A percentile compares a stretch with the other conserved stretches of the same genome.
Conservation (phyloP, 2,113 vertebrate genomes). For the Aix galericulata region DNA sequence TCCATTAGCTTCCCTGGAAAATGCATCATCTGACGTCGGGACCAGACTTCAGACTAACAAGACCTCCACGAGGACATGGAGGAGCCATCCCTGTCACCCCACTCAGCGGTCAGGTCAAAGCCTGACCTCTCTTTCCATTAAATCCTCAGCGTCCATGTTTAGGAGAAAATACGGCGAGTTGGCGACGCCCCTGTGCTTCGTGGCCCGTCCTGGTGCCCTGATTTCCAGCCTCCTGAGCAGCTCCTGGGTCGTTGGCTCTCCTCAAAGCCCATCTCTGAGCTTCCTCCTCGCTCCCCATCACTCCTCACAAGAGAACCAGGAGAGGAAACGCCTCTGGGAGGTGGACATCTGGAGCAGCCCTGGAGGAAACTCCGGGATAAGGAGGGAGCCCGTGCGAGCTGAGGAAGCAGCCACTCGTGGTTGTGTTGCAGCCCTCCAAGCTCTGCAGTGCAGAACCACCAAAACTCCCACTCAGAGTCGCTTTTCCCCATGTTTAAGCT, state of each 20-base stretch:
- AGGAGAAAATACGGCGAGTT: background rate
- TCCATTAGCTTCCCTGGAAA: conserved; percentile 63
- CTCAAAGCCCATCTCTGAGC: background rate
- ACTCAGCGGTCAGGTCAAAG: conserved; percentile 29
- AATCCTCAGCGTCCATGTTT: background rate
- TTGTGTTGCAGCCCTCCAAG: background rate
- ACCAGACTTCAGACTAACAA: conserved; percentile 51
- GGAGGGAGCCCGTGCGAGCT: background rate
- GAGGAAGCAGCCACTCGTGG: conserved; percentile 11
- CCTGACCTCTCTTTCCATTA: conserved; percentile 38
- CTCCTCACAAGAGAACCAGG: background rate
- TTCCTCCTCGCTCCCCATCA: fast-evolving
- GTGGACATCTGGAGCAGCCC: background rate
- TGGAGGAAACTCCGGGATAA: conserved; percentile 20
- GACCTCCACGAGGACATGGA: background rate
- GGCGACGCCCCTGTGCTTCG: background rate
- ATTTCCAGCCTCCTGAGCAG: background rate
- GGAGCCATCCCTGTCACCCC: conserved; percentile 46
- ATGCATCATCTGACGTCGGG: conserved; percentile 10
- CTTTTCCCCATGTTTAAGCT: background rate
- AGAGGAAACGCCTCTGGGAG: background rate
- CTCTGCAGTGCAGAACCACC: background rate
- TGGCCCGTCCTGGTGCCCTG: background rate
- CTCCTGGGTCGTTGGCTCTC: background rate
- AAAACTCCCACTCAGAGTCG: background rate